Evolutionary conservation across 2,113 vertebrate species (phyloP), one percentile per base, ranked within the genome.

Genomic region (Seriola rivoliana): DNA sequence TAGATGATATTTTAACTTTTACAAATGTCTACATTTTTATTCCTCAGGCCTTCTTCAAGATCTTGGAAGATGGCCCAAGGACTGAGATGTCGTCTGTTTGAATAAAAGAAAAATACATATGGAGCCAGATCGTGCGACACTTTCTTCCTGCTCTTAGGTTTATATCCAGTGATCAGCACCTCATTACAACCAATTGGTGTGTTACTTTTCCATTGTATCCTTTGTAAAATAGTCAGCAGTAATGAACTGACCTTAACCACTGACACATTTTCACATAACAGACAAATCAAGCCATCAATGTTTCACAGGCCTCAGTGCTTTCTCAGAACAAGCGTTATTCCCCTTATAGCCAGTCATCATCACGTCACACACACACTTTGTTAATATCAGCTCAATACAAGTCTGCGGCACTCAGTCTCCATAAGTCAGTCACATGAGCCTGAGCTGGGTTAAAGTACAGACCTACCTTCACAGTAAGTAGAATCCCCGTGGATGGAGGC

Each of bases 381-480:
- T 62, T 46, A 21, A 42, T 29, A 40, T 58, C 42, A 32, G 55
- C 52, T 75, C 60, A 54, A 70, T 72, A 71, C 38, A 70, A 70
- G 29, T 71, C 44, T 69, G 50, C 17, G 25, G 36, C 34, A 29
- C 54, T 48, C 29, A 44, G 54, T 62, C 62, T 57, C 13, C 25
- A 79, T 5, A 40, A 86, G 63, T 60, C 29, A 17, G 62, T 60
- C 62, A 12, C 36, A 23, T 12, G 40, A 65, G 23, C 23, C 25
- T 42, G 46, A 81, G 78, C 17, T 4, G 48, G 68, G 34, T n/a
- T 9, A 21, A 65, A 68, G 44, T 11, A n/a, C 5, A 19, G 13
- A 81, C 91, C 94, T 97, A 99, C 98, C 98, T 97, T 99, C 96
- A 83, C 98, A 99, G 85, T 97, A 96, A 0, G 97, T 95, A 0